These are phyloP conservation scores for Nothoprocta pentlandii DNA, from an alignment of 2,113 vertebrate species.

Conservation along the genomic window DNA sequence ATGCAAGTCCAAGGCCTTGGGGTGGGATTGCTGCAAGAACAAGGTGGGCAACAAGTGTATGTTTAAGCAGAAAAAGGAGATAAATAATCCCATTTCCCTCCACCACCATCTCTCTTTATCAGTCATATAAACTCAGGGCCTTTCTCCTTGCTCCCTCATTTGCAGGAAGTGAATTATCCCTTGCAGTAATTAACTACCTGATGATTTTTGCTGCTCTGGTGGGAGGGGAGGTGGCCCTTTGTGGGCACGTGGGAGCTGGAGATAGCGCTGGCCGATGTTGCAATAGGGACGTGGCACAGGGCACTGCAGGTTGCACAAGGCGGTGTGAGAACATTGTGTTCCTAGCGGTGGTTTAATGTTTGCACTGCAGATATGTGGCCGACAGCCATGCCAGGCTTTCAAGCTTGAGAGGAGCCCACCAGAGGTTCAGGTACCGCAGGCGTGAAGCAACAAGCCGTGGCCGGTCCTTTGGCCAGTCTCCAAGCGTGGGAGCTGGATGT, in stretches of 20 bases:
- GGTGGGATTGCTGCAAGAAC: background rate
- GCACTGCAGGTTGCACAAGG: background rate
- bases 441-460: background rate
- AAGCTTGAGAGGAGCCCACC: background rate
- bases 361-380: accelerated
- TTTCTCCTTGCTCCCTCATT: background rate
- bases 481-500: too few species aligned
- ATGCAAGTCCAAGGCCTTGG: accelerated
- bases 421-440: background rate
- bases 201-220: background rate
- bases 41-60: background rate
- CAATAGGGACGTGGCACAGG: background rate
- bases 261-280: background rate
- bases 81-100: background rate
- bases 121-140: background rate
- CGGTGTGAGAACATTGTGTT: accelerated
- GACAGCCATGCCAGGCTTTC: accelerated
- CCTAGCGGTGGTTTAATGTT: accelerated
- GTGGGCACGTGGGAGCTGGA: too few species aligned
- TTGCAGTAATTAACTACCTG: background rate
- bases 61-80: background rate
- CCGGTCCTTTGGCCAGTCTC: too few species aligned
- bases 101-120: background rate
- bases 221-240: too few species aligned
- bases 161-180: too few species aligned